Base-by-base conservation (phyloP, 2,888 invertebrate genomes). In the Drosophila fulvimacula region DNA sequence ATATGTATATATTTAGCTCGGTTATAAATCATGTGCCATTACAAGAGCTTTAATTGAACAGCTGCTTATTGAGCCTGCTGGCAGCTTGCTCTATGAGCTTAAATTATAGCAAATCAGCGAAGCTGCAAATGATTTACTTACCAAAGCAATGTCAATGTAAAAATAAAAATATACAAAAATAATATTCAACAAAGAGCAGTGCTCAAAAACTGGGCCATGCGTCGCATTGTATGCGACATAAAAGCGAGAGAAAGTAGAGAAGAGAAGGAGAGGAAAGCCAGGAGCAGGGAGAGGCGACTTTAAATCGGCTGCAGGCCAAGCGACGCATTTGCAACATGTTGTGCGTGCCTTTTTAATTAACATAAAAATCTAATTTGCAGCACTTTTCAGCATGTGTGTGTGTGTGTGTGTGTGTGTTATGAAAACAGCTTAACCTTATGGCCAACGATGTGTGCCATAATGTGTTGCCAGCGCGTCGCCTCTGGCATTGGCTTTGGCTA, bases 371-470 rank as follows among this genome's bases (percentile, higher is more conserved):
- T 87, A 83, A 85, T 85, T 85, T 88, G 81, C 76, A 75, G 69
- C 84, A 83, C 81, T 82, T 84, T 86, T 55, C 71, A 76, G 65
- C 48, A 44, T 60, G 57, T 53, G 60, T 38, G 58, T 30, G 34
- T 53, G 42, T 53, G 59, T 36, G 53, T 24, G 51, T 60, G 41
- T 48, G 60, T 44, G 61, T 78, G 80, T 74, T 75, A 78, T 88
- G 86, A 86, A 81, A 83, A 88, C 86, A 88, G 86, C 86, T 83
- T 83, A 83, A 82, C 83, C 83, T 83, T 83, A 83, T 88, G 88
- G 81, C 83, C 88, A 83, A 88, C 88, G 86, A 86, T 83, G 83
- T 83, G 83, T 83, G 83, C 69, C 69, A 68, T 86, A 88, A 85
- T 86, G 69, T 71, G 70, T 51, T 60, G 62, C 32, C 63, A 17